These are phyloP conservation scores for Sisor rabdophorus DNA, from an alignment of 2,113 vertebrate genomes.

Conservation along the genomic window DNA sequence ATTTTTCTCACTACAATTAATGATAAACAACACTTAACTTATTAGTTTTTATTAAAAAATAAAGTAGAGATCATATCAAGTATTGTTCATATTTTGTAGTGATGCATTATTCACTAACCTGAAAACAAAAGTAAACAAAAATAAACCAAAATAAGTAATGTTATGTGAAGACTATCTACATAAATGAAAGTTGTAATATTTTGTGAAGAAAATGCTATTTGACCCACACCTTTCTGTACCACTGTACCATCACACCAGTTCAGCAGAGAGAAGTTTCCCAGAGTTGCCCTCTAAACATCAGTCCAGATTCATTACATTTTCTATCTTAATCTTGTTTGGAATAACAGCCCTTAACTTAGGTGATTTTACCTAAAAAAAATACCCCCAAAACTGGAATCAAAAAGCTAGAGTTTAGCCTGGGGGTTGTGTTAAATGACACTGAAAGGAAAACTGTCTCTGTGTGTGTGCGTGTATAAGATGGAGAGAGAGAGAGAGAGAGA, in stretches of 20 bases:
- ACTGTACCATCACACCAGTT: neutral
- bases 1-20: neutral
- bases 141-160: neutral
- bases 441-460: no score
- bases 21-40: neutral
- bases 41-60: conserved; percentile 43
- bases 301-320: no score
- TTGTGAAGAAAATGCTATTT: neutral
- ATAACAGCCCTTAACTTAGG: neutral
- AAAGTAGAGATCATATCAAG: conserved; percentile 28
- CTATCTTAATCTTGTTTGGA: neutral
- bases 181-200: neutral
- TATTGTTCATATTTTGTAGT: conserved; percentile 21
- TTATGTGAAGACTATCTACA: neutral
- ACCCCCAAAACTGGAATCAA: neutral
- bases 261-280: no score
- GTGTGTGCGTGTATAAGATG: no score
- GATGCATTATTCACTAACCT: neutral
- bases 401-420: neutral
- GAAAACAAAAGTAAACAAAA: neutral
- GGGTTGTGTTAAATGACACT: neutral
- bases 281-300: no score
- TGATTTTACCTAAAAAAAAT: neutral
- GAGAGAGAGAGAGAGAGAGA: no score
- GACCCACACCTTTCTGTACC: neutral